Evolutionary conservation across 1,140 invertebrate species (phyloP), one percentile per base, ranked within the genome.

Genomic region (Metaphire vulgaris): DNA sequence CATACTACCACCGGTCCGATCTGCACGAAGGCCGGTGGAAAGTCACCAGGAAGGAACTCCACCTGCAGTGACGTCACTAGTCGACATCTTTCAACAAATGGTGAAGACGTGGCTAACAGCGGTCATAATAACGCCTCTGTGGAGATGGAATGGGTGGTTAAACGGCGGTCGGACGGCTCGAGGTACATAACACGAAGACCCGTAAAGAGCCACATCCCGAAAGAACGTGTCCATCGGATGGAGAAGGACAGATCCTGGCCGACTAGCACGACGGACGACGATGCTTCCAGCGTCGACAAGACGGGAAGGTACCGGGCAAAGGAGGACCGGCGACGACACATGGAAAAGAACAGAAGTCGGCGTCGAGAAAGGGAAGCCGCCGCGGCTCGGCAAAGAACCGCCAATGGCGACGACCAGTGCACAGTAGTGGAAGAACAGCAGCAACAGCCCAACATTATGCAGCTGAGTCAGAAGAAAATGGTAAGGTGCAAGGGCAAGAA

Each of bases 111-210:
- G n/a, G n/a, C n/a, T n/a, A n/a, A n/a, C n/a, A n/a, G n/a, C n/a
- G n/a, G n/a, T n/a, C n/a, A n/a, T n/a, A n/a, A n/a, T n/a, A n/a
- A n/a, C n/a, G n/a, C n/a, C n/a, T n/a, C n/a, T n/a, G n/a, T n/a
- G n/a, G n/a, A n/a, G n/a, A n/a, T n/a, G 90, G 91, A 92, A 77
- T 92, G 91, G 91, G 92, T 93, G 82, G 91, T 93, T 0, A 93
- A 93, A 80, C 88, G 90, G 33, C 86, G 92, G 71, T 89, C 91
- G 1, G 92, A 93, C 82, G 92, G 92, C 1, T 90, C 91, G 0
- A 87, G 92, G 65, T 93, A 93, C 82, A 92, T 93, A 78, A 91
- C 92, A 0, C 86, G 91, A 64, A 84, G 92, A 30, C 91, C 91
- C 1, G 89, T 91, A 0, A 86, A 91, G 64, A 92, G 89, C 84